A percentile compares a stretch with the other conserved stretches of the same genome.
Conservation (phyloP, 2,888 invertebrate species). For the Agriopis aurantiaria region DNA sequence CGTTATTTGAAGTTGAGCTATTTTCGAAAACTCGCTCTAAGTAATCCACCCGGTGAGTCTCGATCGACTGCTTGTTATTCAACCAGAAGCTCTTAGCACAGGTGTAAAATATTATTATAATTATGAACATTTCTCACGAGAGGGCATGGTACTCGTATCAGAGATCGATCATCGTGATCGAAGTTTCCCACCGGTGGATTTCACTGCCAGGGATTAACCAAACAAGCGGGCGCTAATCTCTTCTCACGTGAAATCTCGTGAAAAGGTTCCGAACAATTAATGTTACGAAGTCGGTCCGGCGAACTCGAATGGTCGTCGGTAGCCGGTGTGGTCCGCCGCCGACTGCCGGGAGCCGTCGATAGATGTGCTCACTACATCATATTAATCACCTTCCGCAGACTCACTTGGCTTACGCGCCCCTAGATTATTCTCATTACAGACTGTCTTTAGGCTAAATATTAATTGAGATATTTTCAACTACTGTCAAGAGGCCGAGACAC, state of each 20-base stretch:
- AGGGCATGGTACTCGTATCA: conserved; percentile 46
- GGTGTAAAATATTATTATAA: conserved; percentile 42
- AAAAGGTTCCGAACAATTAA: conserved; percentile 73
- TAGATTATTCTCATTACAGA: conserved; percentile 79
- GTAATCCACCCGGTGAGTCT: conserved; percentile 27
- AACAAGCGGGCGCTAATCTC: conserved; percentile 77
- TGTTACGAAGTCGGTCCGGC: conserved; percentile 59
- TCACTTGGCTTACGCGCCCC: conserved; percentile 83
- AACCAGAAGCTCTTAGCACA: conserved; percentile 47
- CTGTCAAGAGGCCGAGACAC: conserved; percentile 67
- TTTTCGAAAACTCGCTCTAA: conserved; percentile 35
- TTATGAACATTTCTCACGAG: conserved; percentile 49
- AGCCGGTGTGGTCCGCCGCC: conserved; percentile 71
- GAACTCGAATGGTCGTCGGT: conserved; percentile 52
- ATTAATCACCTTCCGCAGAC: conserved; percentile 77
- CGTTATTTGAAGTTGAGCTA: conserved; percentile 32
- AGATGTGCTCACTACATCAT: conserved; percentile 78
- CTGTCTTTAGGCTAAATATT: conserved; percentile 84
- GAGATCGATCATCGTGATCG: conserved; percentile 55
- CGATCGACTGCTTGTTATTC: conserved; percentile 35
- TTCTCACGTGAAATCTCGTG: conserved; percentile 76
- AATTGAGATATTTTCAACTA: conserved; percentile 83
- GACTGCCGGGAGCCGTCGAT: conserved; percentile 58
- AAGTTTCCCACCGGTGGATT: conserved; percentile 66
- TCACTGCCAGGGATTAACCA: conserved; percentile 72